phyloP scores from a whole-genome alignment of 1,140 invertebrate genomes.

The Ectropis grisescens region DNA sequence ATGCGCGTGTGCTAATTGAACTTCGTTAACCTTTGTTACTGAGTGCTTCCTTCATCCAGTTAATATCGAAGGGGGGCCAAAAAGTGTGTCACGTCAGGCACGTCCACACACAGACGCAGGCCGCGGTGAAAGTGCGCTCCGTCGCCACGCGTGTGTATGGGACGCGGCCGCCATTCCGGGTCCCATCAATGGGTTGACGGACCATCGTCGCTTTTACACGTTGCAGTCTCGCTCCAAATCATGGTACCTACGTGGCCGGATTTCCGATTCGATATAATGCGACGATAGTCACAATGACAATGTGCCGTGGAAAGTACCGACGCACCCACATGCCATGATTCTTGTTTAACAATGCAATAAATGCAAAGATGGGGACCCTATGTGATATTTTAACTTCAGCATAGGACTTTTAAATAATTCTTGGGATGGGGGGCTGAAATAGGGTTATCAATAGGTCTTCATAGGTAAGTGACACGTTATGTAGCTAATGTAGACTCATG shows the following conservation, averaged over 20 bases:
- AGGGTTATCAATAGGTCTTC: no score
- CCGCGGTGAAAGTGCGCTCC: constrained; percentile 45
- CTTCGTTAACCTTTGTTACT: no score
- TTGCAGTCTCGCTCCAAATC: constrained; percentile 33
- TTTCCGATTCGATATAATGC: constrained; percentile 24
- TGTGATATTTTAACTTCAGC: no score
- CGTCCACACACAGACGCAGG: constrained; percentile 22
- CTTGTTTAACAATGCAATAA: no score
- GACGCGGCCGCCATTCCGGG: constrained; percentile 30
- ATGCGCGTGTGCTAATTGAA: no score
- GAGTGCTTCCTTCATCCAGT: constrained; percentile 5
- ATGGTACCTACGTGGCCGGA: constrained; percentile 31
- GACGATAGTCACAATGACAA: background rate
- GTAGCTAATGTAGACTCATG: no score
- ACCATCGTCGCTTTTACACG: constrained; percentile 37
- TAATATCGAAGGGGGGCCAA: constrained; percentile 18
- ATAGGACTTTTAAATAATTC: no score
- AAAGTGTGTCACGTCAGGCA: constrained; percentile 47
- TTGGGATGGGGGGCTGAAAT: no score
- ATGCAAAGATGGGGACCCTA: no score
- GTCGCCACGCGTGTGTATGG: constrained; percentile 30
- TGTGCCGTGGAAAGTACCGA: background rate
- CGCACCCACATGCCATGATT: no score
- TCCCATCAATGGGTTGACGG: constrained; percentile 42
- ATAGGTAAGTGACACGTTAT: no score